Base-by-base conservation (phyloP, 2,797 vertebrate species). In the Chelon auratus region DNA sequence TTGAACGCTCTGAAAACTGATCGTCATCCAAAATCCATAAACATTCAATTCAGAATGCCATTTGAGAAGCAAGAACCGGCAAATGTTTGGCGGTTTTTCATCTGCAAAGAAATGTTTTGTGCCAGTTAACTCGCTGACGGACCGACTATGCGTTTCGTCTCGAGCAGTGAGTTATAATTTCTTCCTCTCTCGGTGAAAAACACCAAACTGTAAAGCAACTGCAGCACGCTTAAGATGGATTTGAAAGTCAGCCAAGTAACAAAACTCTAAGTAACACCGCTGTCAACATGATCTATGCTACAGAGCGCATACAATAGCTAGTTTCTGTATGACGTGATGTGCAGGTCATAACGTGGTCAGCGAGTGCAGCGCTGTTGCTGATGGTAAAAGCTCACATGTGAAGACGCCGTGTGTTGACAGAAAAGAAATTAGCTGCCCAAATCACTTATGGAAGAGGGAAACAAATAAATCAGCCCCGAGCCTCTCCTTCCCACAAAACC, bases 391-490 rank as follows among this genome's bases (percentile, higher is more conserved):
- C 67, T 66, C 58, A 33, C 18, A 47, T 70, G 74, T 57, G 59
- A 76, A 72, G 61, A 69, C 73, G 14, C 37, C 56, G 11, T 20
- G 53, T 68, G 71, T 68, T 77, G 68, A 78, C 77, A 84, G 72
- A 65, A 15, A 53, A 39, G 64, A n/a, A 48, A 76, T 76, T 62
- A 73, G 26, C 81, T 51, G 78, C 60, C 67, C 17, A 17, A 77
- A 60, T 83, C 62, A 67, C 62, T 70, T 39, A 24, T 24, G 58
- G 64, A 63, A 60, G 57, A 78, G 78, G 76, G 74, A 75, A 86
- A 87, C 65, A 62, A 77, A 87, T 80, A 80, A 75, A 77, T 84
- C 72, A 66, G 42, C 51, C 45, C 39, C 36, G 53, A 72, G 75
- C 66, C 30, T 61, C 71, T 61, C 11, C 14, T 72, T 69, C 48